A percentile compares a stretch with the other conserved stretches of the same genome.
Evolutionary conservation across 2,113 vertebrate species (phyloP).

Genomic region (Oriolus oriolus): DNA sequence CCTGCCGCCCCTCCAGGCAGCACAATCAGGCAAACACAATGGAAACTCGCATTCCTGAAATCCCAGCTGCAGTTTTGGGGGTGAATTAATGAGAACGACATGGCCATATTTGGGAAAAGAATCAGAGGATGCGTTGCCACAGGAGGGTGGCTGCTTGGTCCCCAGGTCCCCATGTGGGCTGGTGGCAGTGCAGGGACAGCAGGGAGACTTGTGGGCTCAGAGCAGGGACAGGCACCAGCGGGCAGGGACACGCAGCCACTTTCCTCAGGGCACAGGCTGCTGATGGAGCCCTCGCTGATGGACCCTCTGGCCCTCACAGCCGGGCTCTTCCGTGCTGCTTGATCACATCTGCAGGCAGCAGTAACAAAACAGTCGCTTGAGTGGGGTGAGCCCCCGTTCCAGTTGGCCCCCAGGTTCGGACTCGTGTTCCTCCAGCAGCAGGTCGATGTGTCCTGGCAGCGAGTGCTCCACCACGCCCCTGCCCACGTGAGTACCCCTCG

Average conservation of each 20-base stretch:
- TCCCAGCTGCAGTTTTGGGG: conserved; percentile 41
- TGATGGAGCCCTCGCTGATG: not conserved
- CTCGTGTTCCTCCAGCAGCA: conserved; percentile 7
- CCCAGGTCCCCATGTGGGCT: not conserved
- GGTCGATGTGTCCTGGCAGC: not conserved
- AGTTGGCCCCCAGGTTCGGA: accelerated
- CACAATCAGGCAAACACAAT: not conserved
- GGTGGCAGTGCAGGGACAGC: not conserved
- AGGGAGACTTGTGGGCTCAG: not conserved
- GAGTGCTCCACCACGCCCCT: accelerated
- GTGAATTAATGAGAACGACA: not conserved
- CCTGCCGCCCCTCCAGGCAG: not conserved
- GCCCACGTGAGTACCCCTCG: not conserved
- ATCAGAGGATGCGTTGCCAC: not conserved
- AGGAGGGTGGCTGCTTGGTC: not conserved
- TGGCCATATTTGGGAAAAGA: conserved; percentile 48
- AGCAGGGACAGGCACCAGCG: accelerated
- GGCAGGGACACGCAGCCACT: accelerated
- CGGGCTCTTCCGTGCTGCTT: accelerated
- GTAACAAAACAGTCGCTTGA: not conserved
- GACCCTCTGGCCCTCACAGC: not conserved
- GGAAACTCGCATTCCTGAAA: conserved; percentile 30
- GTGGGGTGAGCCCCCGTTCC: accelerated
- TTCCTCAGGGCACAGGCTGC: not conserved
- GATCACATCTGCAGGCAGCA: accelerated